phyloP scores from a whole-genome alignment of 2,888 invertebrate species.

The Kuschelorhynchus macadamiae region DNA sequence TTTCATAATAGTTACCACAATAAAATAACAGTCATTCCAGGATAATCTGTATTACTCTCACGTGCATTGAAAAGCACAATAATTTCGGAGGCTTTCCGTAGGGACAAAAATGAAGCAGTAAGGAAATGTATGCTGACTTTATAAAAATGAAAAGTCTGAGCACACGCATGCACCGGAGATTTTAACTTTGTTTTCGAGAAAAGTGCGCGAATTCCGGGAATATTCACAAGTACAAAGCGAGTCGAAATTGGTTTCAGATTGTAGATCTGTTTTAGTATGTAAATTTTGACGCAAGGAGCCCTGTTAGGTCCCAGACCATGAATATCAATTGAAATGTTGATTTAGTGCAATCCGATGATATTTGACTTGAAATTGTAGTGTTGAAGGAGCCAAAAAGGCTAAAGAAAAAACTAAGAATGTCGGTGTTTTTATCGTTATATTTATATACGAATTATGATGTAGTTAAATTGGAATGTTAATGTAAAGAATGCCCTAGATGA shows the following conservation, averaged over 20 bases:
- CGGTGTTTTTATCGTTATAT: constrained; percentile 8
- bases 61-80: constrained; percentile 32
- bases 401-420: constrained; percentile 24
- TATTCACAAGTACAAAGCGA: constrained; percentile 54
- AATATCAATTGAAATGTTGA: constrained; percentile 67
- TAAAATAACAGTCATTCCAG: too few species aligned
- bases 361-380: constrained; percentile 52
- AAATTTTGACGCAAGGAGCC: constrained; percentile 67
- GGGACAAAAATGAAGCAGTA: constrained; percentile 27
- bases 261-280: constrained; percentile 67
- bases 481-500: too few species aligned
- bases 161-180: constrained; percentile 34
- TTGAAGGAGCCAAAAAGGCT: constrained; percentile 30
- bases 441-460: neutral
- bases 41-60: constrained; percentile 16
- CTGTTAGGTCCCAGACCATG: constrained; percentile 68
- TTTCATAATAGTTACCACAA: too few species aligned
- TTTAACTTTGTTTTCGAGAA: constrained; percentile 43
- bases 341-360: constrained; percentile 55
- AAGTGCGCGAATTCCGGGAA: constrained; percentile 39
- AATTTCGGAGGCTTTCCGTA: constrained; percentile 12
- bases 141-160: constrained; percentile 44
- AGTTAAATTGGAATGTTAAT: neutral
- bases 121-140: constrained; percentile 20
- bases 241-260: constrained; percentile 63